phyloP scores from a whole-genome alignment of 2,888 invertebrate species.

The Rhabditoides inermis region DNA sequence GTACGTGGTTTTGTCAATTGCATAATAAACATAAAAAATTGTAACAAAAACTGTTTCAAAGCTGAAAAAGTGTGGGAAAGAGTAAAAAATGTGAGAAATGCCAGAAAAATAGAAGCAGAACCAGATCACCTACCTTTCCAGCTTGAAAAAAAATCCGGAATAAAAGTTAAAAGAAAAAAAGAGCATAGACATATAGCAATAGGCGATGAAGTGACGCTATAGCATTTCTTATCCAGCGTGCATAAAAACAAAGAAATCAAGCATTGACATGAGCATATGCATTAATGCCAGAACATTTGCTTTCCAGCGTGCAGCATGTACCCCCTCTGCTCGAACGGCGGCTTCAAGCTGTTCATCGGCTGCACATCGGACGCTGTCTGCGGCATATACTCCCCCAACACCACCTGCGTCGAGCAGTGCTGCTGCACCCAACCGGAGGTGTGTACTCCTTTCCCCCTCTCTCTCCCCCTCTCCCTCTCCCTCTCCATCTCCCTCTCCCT shows the following conservation, averaged over 20 bases:
- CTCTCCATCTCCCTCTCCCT: too few species aligned
- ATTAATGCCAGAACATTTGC: too few species aligned
- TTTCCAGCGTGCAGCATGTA: constrained; percentile 27
- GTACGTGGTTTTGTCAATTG: constrained; percentile 9
- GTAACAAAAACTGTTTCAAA: neutral
- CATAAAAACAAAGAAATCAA: too few species aligned
- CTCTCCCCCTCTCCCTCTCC: too few species aligned
- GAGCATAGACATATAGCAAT: neutral
- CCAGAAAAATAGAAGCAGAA: neutral
- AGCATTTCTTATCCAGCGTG: neutral
- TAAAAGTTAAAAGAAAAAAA: neutral
- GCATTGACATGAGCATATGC: too few species aligned
- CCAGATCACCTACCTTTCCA: too few species aligned
- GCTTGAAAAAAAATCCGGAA: too few species aligned
- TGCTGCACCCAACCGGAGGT: too few species aligned
- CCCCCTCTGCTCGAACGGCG: constrained; percentile 24
- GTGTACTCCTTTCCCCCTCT: too few species aligned
- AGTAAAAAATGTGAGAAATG: neutral
- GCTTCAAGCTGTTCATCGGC: constrained; percentile 25
- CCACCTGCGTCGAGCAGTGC: constrained; percentile 21
- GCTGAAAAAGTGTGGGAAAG: too few species aligned
- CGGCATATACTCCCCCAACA: constrained; percentile 11
- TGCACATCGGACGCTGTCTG: constrained; percentile 19
- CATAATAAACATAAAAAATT: neutral
- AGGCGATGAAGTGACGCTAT: neutral